Base-by-base conservation (phyloP, 2,113 vertebrate genomes). In the Ctenomys sociabilis region DNA sequence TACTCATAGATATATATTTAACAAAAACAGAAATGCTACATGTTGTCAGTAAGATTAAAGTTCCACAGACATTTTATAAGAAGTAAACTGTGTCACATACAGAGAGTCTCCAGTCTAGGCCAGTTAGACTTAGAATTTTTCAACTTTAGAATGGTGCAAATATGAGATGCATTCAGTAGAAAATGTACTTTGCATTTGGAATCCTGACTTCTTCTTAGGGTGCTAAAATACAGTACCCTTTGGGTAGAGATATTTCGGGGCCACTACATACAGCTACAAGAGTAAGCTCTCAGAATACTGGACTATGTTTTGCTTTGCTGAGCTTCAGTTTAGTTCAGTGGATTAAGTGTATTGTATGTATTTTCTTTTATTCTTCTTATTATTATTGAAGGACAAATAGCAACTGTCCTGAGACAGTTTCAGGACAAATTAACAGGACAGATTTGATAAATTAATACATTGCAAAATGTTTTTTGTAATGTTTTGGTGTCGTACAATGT, bases 41-140 rank as follows among this genome's bases (percentile, higher is more conserved):
- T 43, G 64, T 54, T 88, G 9, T 80, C 49, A 84, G 78, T 61
- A 49, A 94, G 64, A 91, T 45, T 88, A 52, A 89, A 80, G 88
- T 83, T 1, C 3, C 35, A 66, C 40, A 82, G 63, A 52, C 7
- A 43, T 80, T 84, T 83, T 70, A 35, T 14, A 40, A 49, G 24
- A 89, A 75, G 21, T 32, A 82, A 81, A 16, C 43, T 45, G 72
- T 63, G 73, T 95, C 32, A 84, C 35, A 4, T 59, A 54, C 26
- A 54, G 14, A 54, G 19, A 40, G 26, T 43, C 26, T 59, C 19
- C n/a, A 59, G 9, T 59, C 11, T 4, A 21, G 22, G n/a, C 40
- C 28, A 19, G 26, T 75, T 40, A 32, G n/a, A 35, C 17, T 81
- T 57, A 57, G 1, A 28, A 22, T 43, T 40, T 70, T 57, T 66